Percentiles rank a stretch among this genome's conserved stretches.
Evolutionary conservation across 2,113 vertebrate species (phyloP).

Genomic region (Rhinoderma darwinii): DNA sequence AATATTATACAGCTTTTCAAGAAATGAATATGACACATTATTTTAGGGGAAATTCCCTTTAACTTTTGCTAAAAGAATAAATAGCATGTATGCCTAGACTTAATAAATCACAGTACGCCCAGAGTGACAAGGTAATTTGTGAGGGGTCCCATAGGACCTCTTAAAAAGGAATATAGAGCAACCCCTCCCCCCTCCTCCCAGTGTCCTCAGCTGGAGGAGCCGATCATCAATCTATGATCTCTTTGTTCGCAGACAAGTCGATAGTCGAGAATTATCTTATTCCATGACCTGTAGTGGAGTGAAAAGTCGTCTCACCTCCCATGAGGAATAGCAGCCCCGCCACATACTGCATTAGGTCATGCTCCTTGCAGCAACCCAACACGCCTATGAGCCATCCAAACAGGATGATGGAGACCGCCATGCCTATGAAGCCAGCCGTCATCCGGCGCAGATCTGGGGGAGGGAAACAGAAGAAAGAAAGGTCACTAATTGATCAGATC

Average conservation of each 20-base stretch:
- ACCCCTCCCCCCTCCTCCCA: neutral
- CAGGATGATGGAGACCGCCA: conserved; percentile 92
- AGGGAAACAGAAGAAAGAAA: conserved; percentile 43
- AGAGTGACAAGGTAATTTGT: neutral
- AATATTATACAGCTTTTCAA: neutral
- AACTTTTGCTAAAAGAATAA: neutral
- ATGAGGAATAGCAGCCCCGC: conserved; percentile 93
- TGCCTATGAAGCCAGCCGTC: conserved; percentile 92
- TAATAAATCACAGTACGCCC: neutral
- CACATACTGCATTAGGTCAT: conserved; percentile 95
- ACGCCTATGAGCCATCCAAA: conserved; percentile 92
- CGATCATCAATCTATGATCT: conserved; percentile 11
- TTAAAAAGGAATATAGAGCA: neutral
- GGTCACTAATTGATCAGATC: neutral
- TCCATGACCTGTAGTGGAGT: conserved; percentile 14
- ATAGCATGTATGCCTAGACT: neutral
- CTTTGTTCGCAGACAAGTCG: conserved; percentile 36
- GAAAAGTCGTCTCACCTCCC: conserved; percentile 80
- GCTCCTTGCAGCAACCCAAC: conserved; percentile 91
- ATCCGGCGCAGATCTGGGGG: conserved; percentile 86
- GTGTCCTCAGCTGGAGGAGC: conserved; percentile 4
- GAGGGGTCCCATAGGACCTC: neutral
- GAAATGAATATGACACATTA: neutral
- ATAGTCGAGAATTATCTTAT: conserved; percentile 32
- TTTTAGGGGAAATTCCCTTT: neutral